Percentiles rank a stretch among this genome's conserved stretches.
Conservation (phyloP, 1,140 invertebrate genomes). For the Pogonus chalceus region DNA sequence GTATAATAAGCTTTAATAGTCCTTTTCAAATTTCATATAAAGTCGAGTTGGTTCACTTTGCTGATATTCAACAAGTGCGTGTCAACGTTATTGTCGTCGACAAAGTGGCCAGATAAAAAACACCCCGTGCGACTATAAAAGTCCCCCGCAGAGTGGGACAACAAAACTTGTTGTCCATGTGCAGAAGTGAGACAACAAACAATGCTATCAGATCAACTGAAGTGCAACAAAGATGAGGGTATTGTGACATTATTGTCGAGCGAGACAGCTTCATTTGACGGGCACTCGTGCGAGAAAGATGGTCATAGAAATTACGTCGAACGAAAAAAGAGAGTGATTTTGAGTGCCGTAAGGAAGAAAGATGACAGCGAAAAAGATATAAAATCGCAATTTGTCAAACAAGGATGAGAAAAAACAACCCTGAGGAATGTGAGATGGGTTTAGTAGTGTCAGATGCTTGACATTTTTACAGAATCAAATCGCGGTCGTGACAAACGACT, state of each 20-base stretch:
- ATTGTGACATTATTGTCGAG: constrained; percentile 17
- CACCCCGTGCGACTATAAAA: constrained; percentile 32
- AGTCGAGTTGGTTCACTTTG: too few species aligned
- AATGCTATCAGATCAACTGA: neutral
- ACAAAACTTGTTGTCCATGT: neutral
- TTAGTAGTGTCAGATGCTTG: constrained; percentile 17
- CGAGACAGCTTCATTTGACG: neutral
- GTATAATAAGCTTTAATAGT: too few species aligned
- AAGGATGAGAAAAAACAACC: constrained; percentile 20
- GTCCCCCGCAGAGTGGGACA: constrained; percentile 13
- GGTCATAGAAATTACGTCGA: neutral
- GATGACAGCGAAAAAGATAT: constrained; percentile 1
- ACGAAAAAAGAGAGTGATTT: neutral
- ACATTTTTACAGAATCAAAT: constrained; percentile 20
- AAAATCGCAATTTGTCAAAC: constrained; percentile 11
- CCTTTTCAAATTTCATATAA: too few species aligned
- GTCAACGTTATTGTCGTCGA: constrained; percentile 26
- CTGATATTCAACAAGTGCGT: constrained; percentile 33
- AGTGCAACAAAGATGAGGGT: constrained; percentile 12
- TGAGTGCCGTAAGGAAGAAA: constrained; percentile 16
- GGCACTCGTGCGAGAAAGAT: neutral
- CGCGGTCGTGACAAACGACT: constrained; percentile 16
- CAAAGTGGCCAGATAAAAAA: constrained; percentile 35
- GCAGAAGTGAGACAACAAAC: neutral
- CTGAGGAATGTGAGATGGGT: constrained; percentile 14